Evolutionary conservation across 2,797 vertebrate genomes (phyloP), one percentile per base, ranked within the genome.

Genomic region (Salarias fasciatus): DNA sequence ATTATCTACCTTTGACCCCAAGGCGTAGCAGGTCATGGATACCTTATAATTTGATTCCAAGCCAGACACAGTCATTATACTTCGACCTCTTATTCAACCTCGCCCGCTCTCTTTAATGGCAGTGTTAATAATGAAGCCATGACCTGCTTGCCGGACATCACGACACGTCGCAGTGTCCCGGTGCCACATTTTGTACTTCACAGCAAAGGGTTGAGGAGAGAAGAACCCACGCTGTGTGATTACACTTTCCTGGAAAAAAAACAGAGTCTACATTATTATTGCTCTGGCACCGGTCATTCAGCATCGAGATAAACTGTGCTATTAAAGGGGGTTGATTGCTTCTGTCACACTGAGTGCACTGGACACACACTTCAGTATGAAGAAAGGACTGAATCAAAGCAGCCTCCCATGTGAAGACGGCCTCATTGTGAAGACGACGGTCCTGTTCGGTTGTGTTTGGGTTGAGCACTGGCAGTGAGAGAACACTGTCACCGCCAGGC

Each of bases 341-440:
- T 30, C 69, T 75, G 64, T 79, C 44, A 52, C 72, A n/a, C 36
- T 8, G 35, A 35, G 33, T 52, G 38, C 38, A n/a, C 42, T 48
- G 15, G 68, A 61, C 48, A 55, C 58, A 53, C 36, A 40, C 30
- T 24, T 43, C 11, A 35, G 12, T 24, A 24, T 45, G 31, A 14
- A 44, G 58, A 44, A 52, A 58, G 47, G 51, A 29, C 37, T 6
- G 40, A 52, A 18, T 42, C 33, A 40, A 47, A 65, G 44, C 38
- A 52, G 57, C 61, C 29, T 8, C 65, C 46, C 55, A 53, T 36
- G 53, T 35, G 49, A 49, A 31, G 35, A 11, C 41, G 50, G 83
- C 67, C 72, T 80, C 69, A 65, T 59, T 37, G 46, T 72, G 80
- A 84, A 72, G 69, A 50, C 63, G 61, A 75, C 37, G 41, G 46